Percentiles rank a stretch among this genome's conserved stretches.
phyloP scores from a whole-genome alignment of 1,140 invertebrate genomes.

The Bombus superbus region DNA sequence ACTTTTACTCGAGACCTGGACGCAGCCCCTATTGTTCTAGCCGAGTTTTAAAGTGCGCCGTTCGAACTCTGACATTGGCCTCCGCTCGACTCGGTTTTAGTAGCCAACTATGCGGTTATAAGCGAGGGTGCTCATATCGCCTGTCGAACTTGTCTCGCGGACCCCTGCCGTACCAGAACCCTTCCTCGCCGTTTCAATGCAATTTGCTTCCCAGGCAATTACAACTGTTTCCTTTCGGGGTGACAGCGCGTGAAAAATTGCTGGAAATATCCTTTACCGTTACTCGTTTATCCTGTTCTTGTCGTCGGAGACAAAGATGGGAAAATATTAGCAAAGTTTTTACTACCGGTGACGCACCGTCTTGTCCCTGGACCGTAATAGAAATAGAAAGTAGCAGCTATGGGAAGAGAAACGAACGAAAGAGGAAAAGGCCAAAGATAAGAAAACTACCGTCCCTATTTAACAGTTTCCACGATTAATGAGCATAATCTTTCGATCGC shows the following conservation, averaged over 20 bases:
- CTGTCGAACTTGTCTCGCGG: not conserved
- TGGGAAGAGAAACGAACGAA: not conserved
- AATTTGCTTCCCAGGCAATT: slow-evolving; percentile 11
- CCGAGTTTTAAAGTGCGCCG: slow-evolving; percentile 54
- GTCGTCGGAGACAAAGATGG: not conserved
- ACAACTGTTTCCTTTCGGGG: not conserved
- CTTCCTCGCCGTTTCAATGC: not conserved
- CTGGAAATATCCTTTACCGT: not conserved
- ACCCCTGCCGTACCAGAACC: not conserved
- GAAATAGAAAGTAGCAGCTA: not conserved
- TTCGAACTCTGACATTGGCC: slow-evolving; percentile 73
- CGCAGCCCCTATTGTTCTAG: slow-evolving; percentile 47
- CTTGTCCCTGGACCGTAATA: not conserved
- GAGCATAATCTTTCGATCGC: not conserved
- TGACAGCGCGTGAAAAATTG: not conserved
- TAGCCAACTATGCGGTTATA: slow-evolving; percentile 20
- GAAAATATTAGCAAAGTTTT: not conserved
- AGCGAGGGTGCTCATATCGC: slow-evolving; percentile 45
- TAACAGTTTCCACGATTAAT: no score
- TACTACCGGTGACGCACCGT: no score
- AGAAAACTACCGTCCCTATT: not conserved
- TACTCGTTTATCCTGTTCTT: no score
- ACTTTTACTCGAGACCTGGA: slow-evolving; percentile 40
- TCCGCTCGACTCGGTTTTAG: slow-evolving; percentile 39
- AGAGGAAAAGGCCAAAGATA: not conserved